These are phyloP conservation scores for Falco concolor DNA, from an alignment of 2,797 vertebrate genomes.

Conservation along the genomic window DNA sequence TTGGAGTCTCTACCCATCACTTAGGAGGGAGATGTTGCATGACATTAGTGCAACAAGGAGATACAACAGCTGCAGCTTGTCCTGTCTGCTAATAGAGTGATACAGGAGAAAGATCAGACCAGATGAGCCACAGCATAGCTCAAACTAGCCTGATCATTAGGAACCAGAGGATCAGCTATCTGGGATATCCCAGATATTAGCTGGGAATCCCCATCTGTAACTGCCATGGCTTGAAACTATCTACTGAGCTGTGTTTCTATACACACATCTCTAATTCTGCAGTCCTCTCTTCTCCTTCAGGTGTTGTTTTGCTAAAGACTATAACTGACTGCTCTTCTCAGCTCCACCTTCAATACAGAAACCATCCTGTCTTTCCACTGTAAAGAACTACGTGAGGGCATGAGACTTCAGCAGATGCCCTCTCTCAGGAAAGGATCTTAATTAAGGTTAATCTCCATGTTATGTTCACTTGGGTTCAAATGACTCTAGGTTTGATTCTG, in stretches of 20 bases:
- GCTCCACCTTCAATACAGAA: neutral
- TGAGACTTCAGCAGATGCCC: neutral
- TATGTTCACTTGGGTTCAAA: neutral
- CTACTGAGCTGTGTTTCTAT: neutral
- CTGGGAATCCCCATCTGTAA: neutral
- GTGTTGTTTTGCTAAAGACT: neutral
- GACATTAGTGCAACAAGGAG: neutral
- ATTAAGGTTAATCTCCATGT: neutral
- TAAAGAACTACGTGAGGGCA: neutral
- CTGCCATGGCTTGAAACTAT: neutral
- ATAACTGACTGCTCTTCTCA: neutral
- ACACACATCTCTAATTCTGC: neutral
- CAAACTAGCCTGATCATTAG: neutral
- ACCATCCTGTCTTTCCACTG: neutral
- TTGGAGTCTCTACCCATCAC: neutral
- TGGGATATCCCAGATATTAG: neutral
- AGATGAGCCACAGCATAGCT: neutral
- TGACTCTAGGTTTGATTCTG: neutral
- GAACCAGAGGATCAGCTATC: neutral
- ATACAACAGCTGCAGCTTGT: neutral
- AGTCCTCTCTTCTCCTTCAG: neutral
- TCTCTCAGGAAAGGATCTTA: neutral
- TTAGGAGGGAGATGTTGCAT: neutral
- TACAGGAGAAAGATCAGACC: neutral
- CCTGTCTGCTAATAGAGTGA: accelerated